phyloP scores from a whole-genome alignment of 2,797 vertebrate genomes.

The Megaceryle alcyon region DNA sequence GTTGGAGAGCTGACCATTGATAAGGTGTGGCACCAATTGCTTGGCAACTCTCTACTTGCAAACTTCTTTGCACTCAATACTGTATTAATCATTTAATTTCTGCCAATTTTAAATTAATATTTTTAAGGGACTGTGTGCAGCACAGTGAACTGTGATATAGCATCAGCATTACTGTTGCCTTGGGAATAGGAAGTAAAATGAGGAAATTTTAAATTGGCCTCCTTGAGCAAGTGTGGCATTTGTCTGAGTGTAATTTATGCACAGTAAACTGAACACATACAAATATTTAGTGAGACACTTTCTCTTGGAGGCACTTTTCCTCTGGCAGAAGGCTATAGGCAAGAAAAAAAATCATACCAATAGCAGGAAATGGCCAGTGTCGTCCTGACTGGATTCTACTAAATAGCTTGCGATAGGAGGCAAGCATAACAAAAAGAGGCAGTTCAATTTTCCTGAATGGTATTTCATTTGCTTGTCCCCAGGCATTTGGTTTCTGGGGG shows the following conservation, averaged over 20 bases:
- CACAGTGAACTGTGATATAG: background rate
- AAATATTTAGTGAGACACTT: background rate
- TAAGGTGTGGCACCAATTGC: background rate
- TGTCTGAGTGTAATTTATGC: background rate
- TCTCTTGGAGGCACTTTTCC: background rate
- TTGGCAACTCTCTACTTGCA: background rate
- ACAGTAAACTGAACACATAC: background rate
- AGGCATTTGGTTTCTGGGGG: background rate
- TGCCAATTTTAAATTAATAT: slow-evolving; percentile 30
- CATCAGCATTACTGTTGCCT: background rate
- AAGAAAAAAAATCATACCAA: background rate
- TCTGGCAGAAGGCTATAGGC: background rate
- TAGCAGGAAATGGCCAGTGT: background rate
- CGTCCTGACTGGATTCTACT: background rate
- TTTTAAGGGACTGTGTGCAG: background rate
- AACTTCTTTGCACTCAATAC: slow-evolving; percentile 17
- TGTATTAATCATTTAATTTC: slow-evolving; percentile 54
- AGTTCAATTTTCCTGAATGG: background rate
- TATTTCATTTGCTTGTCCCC: background rate
- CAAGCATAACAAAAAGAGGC: background rate
- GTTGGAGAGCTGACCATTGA: slow-evolving; percentile 9
- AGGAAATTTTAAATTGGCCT: background rate
- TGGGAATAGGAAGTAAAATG: background rate
- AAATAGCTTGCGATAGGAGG: background rate
- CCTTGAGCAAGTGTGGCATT: background rate